Percentiles rank a stretch among this genome's conserved stretches.
Evolutionary conservation across 2,797 vertebrate species (phyloP).

Genomic region (Cheirogaleus major): DNA sequence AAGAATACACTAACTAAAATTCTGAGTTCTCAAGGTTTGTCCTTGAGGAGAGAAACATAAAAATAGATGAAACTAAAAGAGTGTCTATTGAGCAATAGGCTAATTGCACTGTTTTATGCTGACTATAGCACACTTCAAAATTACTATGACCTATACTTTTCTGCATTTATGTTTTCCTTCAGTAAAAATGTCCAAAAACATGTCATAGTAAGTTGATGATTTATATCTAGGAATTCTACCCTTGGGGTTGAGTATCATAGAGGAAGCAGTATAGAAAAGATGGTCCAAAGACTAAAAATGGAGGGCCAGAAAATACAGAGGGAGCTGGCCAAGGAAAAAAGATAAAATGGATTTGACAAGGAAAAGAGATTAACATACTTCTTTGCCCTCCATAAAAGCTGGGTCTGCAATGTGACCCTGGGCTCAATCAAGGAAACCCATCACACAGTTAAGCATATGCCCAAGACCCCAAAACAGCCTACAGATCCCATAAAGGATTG

Average conservation of each 20-base stretch:
- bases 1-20: neutral
- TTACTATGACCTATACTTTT: neutral
- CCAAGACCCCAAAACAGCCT: neutral
- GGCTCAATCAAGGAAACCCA: neutral
- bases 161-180: neutral
- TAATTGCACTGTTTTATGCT: neutral
- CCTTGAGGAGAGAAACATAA: neutral
- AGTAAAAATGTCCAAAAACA: constrained; percentile 15
- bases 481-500: neutral
- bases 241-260: neutral
- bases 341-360: neutral
- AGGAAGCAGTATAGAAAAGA: neutral
- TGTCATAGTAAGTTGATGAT: neutral
- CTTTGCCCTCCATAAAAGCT: neutral
- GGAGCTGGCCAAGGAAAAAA: neutral
- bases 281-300: neutral
- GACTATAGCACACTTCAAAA: neutral
- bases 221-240: neutral
- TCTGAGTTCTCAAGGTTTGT: neutral
- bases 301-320: neutral
- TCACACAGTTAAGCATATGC: neutral
- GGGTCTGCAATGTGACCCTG: neutral
- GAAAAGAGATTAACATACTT: neutral
- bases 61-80: neutral
- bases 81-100: neutral